Conservation (phyloP, 2,113 vertebrate genomes). For the Spermophilus dauricus region DNA sequence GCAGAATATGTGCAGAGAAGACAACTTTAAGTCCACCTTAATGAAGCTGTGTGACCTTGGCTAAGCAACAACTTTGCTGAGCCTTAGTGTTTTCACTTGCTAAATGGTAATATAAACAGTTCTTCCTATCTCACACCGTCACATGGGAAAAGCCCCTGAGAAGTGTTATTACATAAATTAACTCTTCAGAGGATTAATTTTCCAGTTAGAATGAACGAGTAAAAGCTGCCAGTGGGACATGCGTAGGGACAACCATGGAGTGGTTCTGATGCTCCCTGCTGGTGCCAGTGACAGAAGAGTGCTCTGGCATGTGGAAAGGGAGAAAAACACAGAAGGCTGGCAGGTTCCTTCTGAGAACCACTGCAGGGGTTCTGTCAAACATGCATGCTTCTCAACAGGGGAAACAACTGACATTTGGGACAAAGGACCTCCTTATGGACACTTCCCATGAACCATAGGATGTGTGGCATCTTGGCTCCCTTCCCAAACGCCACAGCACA, state of each 20-base stretch:
- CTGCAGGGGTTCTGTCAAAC: not conserved
- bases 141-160: not conserved
- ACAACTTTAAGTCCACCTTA: not conserved
- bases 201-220: not conserved
- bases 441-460: not conserved
- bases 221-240: not conserved
- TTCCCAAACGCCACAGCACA: not conserved
- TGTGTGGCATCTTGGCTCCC: not conserved
- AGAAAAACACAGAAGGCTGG: not conserved
- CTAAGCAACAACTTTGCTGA: not conserved
- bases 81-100: constrained; percentile 10
- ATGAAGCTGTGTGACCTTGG: constrained; percentile 65
- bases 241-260: fast-evolving
- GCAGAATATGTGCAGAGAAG: not conserved
- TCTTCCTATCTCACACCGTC: not conserved
- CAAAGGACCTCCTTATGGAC: not conserved
- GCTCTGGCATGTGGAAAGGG: not conserved
- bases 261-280: not conserved
- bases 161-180: constrained; percentile 2
- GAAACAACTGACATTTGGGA: not conserved
- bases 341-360: not conserved
- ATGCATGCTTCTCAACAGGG: not conserved
- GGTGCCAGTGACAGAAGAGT: not conserved
- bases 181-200: not conserved
- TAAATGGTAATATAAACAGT: not conserved